These are phyloP conservation scores for Oryzias sinensis DNA, from an alignment of 2,797 vertebrate genomes.

Conservation along the genomic window DNA sequence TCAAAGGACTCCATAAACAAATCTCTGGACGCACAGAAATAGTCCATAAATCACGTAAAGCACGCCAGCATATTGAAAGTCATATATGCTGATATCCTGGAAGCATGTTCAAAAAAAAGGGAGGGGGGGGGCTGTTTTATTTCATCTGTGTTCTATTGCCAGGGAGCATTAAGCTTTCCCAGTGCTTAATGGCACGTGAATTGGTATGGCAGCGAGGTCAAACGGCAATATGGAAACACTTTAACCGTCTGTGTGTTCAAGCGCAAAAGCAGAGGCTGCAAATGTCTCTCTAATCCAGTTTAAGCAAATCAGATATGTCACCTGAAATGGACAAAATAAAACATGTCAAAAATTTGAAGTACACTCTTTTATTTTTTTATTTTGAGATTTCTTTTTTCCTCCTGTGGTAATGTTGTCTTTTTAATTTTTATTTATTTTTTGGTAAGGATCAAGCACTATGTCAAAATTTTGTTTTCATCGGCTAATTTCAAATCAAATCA, in stretches of 20 bases:
- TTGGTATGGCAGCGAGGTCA: conserved; percentile 57
- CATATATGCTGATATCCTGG: conserved; percentile 38
- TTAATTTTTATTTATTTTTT: no score
- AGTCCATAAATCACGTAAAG: conserved; percentile 52
- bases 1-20: conserved; percentile 50
- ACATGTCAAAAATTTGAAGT: background rate
- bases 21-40: conserved; percentile 25
- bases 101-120: conserved; percentile 14
- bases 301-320: conserved; percentile 43
- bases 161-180: conserved; percentile 49
- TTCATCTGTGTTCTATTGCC: conserved; percentile 57
- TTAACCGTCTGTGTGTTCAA: conserved; percentile 42
- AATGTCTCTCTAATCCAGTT: conserved; percentile 22
- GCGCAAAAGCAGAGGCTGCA: conserved; percentile 23
- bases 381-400: background rate
- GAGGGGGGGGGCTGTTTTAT: conserved; percentile 27
- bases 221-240: conserved; percentile 66
- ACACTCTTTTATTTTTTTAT: no score
- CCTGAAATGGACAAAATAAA: conserved; percentile 31
- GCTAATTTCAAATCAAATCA: no score
- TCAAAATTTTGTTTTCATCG: no score
- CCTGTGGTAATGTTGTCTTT: no score
- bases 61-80: conserved; percentile 29
- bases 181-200: conserved; percentile 52
- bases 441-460: no score